phyloP scores from a whole-genome alignment of 2,113 vertebrate genomes.

The Cavia aperea region DNA sequence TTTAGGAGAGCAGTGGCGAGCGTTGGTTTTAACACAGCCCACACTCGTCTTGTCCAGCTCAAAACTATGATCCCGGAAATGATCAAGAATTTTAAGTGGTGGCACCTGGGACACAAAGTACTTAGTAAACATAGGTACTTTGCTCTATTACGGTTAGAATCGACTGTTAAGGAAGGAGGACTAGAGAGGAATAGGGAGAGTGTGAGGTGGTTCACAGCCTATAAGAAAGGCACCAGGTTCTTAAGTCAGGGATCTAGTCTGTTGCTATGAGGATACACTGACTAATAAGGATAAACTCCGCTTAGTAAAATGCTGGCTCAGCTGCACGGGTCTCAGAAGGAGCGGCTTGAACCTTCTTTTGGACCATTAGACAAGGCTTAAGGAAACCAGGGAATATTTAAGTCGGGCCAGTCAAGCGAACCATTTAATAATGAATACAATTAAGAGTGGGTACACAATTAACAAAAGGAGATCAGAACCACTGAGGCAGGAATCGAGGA shows the following conservation, averaged over 20 bases:
- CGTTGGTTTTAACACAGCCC: neutral
- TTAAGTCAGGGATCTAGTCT: neutral
- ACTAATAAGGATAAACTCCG: neutral
- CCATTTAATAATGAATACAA: neutral
- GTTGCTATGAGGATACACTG: neutral
- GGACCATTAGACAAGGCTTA: neutral
- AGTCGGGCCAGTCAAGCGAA: neutral
- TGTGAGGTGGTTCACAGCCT: neutral
- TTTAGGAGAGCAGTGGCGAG: conserved; percentile 7
- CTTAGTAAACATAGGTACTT: neutral
- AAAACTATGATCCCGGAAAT: neutral
- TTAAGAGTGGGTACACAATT: neutral
- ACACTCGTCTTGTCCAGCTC: neutral
- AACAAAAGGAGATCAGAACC: neutral
- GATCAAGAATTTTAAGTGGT: neutral
- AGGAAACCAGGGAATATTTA: neutral
- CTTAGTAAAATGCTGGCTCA: neutral
- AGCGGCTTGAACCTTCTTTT: neutral
- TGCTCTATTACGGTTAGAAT: neutral
- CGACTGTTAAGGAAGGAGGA: neutral
- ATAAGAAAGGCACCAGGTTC: neutral
- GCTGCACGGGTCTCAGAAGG: neutral
- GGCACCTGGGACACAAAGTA: neutral
- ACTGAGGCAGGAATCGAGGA: neutral
- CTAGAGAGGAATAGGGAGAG: neutral